These are phyloP conservation scores for Thunnus thynnus DNA, from an alignment of 2,113 vertebrate genomes.

Conservation along the genomic window DNA sequence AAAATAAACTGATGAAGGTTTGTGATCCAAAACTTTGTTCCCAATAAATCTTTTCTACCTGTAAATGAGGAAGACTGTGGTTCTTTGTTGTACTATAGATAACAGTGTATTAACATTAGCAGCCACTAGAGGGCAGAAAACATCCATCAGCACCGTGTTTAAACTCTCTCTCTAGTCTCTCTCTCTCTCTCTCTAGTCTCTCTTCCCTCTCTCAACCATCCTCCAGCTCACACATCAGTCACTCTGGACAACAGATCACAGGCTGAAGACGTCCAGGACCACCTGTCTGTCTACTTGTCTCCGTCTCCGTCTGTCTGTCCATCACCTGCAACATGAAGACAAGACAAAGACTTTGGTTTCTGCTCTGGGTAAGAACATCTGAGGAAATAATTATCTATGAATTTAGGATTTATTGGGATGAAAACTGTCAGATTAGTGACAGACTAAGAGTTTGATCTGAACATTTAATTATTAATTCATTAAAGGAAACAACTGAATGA, in stretches of 20 bases:
- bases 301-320: conserved; percentile 9
- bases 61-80: too few relatives aligned
- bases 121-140: neutral
- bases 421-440: too few relatives aligned
- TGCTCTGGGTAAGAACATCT: conserved; percentile 57
- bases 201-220: neutral
- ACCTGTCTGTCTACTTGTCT: neutral
- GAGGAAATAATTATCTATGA: too few relatives aligned
- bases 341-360: neutral
- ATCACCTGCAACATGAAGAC: conserved; percentile 41
- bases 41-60: too few relatives aligned
- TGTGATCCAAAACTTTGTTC: too few relatives aligned
- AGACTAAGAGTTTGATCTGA: too few relatives aligned
- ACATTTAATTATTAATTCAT: too few relatives aligned
- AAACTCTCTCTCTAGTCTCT: neutral
- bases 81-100: too few relatives aligned
- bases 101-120: neutral
- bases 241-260: neutral
- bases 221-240: neutral
- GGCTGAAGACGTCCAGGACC: neutral
- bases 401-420: too few relatives aligned
- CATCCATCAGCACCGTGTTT: neutral
- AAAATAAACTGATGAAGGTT: too few relatives aligned
- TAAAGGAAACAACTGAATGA: too few relatives aligned
- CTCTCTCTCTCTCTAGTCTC: neutral